Conservation (phyloP, 2,113 vertebrate genomes). For the Centropus bengalensis region DNA sequence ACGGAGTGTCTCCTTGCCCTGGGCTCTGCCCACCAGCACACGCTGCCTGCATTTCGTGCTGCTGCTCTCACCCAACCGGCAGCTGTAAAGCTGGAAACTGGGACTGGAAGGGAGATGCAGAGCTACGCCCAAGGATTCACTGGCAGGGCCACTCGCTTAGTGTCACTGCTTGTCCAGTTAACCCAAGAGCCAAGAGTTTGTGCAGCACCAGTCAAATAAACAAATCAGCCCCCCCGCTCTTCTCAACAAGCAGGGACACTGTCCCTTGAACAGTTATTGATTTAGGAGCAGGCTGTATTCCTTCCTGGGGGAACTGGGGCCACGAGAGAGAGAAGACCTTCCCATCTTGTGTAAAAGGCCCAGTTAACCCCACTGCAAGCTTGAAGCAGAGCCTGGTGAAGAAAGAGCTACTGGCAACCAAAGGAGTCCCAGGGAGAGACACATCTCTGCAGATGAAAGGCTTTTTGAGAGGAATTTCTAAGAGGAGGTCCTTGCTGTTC, state of each 20-base stretch:
- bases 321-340: neutral
- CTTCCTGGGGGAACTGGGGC: neutral
- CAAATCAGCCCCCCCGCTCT: neutral
- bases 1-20: neutral
- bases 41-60: neutral
- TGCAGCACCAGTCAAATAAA: neutral
- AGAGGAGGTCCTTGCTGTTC: neutral
- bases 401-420: neutral
- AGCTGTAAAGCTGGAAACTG: neutral
- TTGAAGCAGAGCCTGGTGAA: neutral
- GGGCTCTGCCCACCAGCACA: neutral
- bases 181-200: neutral
- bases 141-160: rapidly evolving
- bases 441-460: neutral
- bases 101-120: neutral
- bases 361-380: neutral
- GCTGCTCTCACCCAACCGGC: neutral
- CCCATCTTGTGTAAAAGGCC: neutral
- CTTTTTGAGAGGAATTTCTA: neutral
- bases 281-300: neutral
- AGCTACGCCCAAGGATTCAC: neutral
- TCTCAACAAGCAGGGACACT: rapidly evolving
- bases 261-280: neutral
- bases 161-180: neutral
- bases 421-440: neutral